These are phyloP conservation scores for Limnephilus lunatus DNA, from an alignment of 2,888 invertebrate species.

Conservation along the genomic window DNA sequence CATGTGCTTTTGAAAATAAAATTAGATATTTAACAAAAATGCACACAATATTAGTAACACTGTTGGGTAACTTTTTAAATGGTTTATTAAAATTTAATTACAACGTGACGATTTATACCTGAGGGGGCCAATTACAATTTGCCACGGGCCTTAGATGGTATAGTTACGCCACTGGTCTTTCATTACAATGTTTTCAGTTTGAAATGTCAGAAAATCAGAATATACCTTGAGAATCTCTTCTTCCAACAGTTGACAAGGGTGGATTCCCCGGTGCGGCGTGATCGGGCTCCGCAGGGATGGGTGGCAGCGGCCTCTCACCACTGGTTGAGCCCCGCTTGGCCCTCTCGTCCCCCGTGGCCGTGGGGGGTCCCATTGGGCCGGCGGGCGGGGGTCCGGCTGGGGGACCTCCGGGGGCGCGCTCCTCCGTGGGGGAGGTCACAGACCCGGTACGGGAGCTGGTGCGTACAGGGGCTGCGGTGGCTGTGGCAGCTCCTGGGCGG, in stretches of 20 bases:
- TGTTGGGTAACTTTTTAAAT: too few relatives aligned
- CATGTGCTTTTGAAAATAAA: too few relatives aligned
- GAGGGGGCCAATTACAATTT: too few relatives aligned
- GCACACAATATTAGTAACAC: too few relatives aligned
- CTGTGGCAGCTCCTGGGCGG: slow-evolving; percentile 58
- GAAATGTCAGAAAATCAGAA: neutral
- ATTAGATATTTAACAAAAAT: too few relatives aligned
- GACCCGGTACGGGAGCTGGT: slow-evolving; percentile 61
- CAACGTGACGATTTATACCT: too few relatives aligned
- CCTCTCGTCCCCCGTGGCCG: slow-evolving; percentile 72
- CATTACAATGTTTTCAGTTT: neutral
- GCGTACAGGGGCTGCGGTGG: slow-evolving; percentile 52
- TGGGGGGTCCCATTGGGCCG: slow-evolving; percentile 73
- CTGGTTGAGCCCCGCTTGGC: slow-evolving; percentile 72
- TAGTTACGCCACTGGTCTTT: too few relatives aligned
- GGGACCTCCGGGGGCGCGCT: slow-evolving; percentile 70
- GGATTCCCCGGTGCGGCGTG: slow-evolving; percentile 72
- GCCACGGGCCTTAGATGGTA: too few relatives aligned
- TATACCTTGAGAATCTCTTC: slow-evolving; percentile 85
- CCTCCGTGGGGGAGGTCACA: slow-evolving; percentile 66
- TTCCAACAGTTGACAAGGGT: slow-evolving; percentile 73
- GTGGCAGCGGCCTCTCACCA: slow-evolving; percentile 79
- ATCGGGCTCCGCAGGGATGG: slow-evolving; percentile 78
- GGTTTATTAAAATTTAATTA: too few relatives aligned
- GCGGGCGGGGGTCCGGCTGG: slow-evolving; percentile 76